Evolutionary conservation across 2,113 vertebrate species (phyloP), one percentile per base, ranked within the genome.

Genomic region (Syrrhaptes paradoxus): DNA sequence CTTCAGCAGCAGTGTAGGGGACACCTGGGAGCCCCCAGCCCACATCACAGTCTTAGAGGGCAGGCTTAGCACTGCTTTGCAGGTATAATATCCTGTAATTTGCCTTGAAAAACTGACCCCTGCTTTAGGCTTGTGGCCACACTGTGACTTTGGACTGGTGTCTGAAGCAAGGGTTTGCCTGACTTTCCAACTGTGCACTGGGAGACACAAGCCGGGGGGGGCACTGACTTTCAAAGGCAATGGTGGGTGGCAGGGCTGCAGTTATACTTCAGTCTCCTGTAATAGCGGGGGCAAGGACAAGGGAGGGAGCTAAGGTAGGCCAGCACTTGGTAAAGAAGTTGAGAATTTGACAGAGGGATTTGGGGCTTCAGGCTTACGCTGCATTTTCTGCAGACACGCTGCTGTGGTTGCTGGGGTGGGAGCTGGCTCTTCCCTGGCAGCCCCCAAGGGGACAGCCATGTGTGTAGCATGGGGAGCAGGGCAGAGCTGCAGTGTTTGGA

Each of bases 171-270:
- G 5, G 54, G 8, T 62, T 54, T 66, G 3, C 9, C 29, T 51
- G 54, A 65, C 26, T 70, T 77, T 66, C 17, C 26, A 70, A 0
- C 32, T 38, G 29, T 32, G 16, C 9, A 17, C 10, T 25, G 19
- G 1, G 5, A n/a, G 8, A 9, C 21, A 61, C 0, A 2, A 54
- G 12, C 11, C 36, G 36, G 9, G 3, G 3, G 9, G 4, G 5
- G 18, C 3, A 3, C 24, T 58, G 52, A 3, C 29, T 62, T 48
- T 57, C 41, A 65, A 77, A 36, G 45, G 28, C 36, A 62, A 4
- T 31, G 17, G 5, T 70, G 28, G 9, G 17, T 80, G 13, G 7
- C 8, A 31, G 20, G n/a, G 13, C 8, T 49, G 11, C 4, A 1
- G 18, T 49, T 36, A 41, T 19, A 22, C 24, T 77, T 41, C 19